Base-by-base conservation (phyloP, 2,113 vertebrate genomes). In the Piaya cayana region DNA sequence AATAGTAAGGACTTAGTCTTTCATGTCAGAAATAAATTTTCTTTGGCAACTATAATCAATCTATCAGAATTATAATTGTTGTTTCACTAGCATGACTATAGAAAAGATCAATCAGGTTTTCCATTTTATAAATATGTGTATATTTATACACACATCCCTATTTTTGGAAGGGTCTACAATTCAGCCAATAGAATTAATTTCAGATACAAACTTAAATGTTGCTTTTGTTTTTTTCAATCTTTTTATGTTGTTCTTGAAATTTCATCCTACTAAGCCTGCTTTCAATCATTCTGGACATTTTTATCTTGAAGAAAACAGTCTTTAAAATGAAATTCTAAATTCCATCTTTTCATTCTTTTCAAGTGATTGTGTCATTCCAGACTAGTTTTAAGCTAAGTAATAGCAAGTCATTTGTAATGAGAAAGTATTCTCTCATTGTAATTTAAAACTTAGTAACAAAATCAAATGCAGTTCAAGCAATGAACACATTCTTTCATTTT, bases 61-160 rank as follows among this genome's bases (percentile, higher is more conserved):
- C 56, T 88, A 8, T 43, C 88, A 19, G 43, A 96, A 93, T 88
- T 91, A 60, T 72, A 96, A 96, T 90, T 77, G 78, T 39, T 30
- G 29, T 50, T 74, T 76, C 27, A 64, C 12, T 81, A 92, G 6
- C 34, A 59, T 53, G 6, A 64, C 27, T 47, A 56, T 37, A 96
- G 63, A 90, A 91, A 92, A 94, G 13, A 18, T 53, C 9, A 79
- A 22, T 45, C 63, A 63, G 10, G 12, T 92, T 64, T 96, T 92
- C 72, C 25, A 80, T 76, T 86, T 59, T 82, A 55, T 26, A 82
- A 77, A 45, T 63, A 88, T 12, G 16, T 42, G 34, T 49, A 11
- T 52, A 39, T 36, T 87, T 43, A 75, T 59, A 42, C 3, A 56
- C n/a, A 26, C 45, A 7, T 4, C 18, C 16, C 1, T 70, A 23